phyloP scores from a whole-genome alignment of 2,888 invertebrate genomes.

The Dysmachus trigonus region DNA sequence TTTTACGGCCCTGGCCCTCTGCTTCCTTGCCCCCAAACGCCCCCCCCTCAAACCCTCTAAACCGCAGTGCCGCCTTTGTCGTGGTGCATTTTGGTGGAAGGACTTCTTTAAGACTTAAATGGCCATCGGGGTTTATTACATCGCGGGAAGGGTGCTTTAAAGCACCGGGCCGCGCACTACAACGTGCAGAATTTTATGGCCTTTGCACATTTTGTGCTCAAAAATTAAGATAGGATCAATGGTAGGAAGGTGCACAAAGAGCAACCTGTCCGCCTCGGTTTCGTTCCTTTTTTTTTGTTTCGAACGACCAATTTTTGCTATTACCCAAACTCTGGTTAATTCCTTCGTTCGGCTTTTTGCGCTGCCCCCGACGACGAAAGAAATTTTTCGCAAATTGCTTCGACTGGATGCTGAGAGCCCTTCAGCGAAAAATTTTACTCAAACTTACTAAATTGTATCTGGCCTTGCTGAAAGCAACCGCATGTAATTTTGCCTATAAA shows the following conservation, averaged over 20 bases:
- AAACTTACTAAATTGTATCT: background rate
- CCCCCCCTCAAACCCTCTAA: background rate
- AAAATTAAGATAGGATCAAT: constrained; percentile 3
- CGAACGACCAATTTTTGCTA: background rate
- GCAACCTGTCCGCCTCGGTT: background rate
- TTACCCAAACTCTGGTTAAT: background rate
- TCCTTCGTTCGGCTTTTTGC: background rate
- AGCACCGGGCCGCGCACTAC: background rate
- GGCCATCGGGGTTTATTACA: constrained; percentile 10
- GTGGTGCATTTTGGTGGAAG: background rate
- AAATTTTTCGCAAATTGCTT: background rate
- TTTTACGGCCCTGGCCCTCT: background rate
- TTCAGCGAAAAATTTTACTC: background rate
- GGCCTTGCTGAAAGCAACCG: background rate
- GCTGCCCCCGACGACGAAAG: background rate
- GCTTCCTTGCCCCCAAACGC: background rate
- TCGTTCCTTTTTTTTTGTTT: background rate
- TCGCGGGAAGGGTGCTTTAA: constrained; percentile 3
- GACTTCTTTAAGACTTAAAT: constrained; percentile 34
- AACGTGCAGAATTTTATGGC: constrained; percentile 16
- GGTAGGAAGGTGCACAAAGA: background rate
- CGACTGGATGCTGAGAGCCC: background rate
- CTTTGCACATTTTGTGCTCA: constrained; percentile 12
- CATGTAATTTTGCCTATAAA: background rate
- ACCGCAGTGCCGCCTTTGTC: background rate